Base-by-base conservation (phyloP, 2,797 vertebrate genomes). In the Leuciscus waleckii region DNA sequence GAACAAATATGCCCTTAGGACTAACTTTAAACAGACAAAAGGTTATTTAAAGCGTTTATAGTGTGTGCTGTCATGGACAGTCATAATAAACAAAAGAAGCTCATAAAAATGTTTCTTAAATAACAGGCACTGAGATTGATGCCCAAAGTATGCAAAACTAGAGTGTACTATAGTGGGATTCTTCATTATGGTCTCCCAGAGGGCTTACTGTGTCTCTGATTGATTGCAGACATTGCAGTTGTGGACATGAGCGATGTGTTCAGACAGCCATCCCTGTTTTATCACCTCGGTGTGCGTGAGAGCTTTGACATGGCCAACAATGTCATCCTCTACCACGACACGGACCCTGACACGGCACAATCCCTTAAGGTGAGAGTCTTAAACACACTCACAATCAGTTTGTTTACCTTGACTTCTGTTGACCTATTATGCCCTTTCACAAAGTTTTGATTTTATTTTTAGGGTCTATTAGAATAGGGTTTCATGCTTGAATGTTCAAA, bases 251-350 rank as follows among this genome's bases (percentile, higher is more conserved):
- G 97, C 29, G 97, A 99, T 71, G 94, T 97, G 89, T 98, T 95
- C 91, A 95, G 96, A 74, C 97, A 98, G 7, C 97, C 97, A 6
- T 98, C 97, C 1, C 91, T 99, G 82, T 99, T 99, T 90, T 99
- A 99, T 90, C 97, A 99, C 86, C 96, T 99, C 71, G 97, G 97
- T 0, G 97, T 99, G 76, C 96, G 97, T 81, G 98, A 99, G 93
- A 99, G 97, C 90, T 99, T 99, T 83, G 96, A 97, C 92, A 98
- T 98, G 97, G 96, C 96, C 90, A 99, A 98, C 92, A 99, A 98
- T 2, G 96, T 99, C 90, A 97, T 99, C 90, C 94, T 99, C 43
- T 99, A 99, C 93, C 95, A 98, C 4, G 96, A 98, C 92, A 97
- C 94, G 0, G 96, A 99, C 91, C 93, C 95, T 1, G 96, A 98